These are phyloP conservation scores for Dascyllus trimaculatus DNA, from an alignment of 2,113 vertebrate species.

Conservation along the genomic window DNA sequence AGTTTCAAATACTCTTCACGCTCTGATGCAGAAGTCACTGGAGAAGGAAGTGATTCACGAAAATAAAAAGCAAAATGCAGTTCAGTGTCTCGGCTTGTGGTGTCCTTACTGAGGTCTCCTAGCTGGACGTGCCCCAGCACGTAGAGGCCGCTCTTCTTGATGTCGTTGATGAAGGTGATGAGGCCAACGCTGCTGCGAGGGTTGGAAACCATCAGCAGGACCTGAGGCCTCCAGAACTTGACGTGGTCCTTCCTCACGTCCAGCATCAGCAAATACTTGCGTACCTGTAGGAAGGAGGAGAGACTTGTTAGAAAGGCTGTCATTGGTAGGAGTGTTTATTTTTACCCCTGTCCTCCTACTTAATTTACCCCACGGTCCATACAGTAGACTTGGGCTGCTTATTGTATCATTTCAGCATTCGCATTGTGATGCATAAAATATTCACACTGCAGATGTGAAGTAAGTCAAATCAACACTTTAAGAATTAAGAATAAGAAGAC, in stretches of 20 bases:
- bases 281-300: constrained; percentile 83
- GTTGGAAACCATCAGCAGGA: constrained; percentile 96
- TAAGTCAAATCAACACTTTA: too few species aligned
- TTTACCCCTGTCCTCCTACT: too few species aligned
- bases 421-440: too few species aligned
- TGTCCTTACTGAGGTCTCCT: constrained; percentile 91
- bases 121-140: constrained; percentile 94
- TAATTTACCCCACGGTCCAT: too few species aligned
- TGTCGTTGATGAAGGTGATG: constrained; percentile 94
- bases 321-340: too few species aligned
- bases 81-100: neutral
- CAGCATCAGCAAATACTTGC: constrained; percentile 96
- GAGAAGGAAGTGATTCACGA: neutral
- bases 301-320: neutral
- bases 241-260: constrained; percentile 97
- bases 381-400: too few species aligned
- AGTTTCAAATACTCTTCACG: neutral
- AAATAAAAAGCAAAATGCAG: neutral
- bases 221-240: constrained; percentile 97
- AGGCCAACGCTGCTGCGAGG: constrained; percentile 89
- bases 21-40: too few species aligned
- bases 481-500: too few species aligned
- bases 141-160: constrained; percentile 97
- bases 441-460: too few species aligned
- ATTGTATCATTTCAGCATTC: too few species aligned